A percentile compares a stretch with the other conserved stretches of the same genome.
These are phyloP conservation scores for Drosophila macrospina DNA, from an alignment of 2,888 invertebrate genomes.

Conservation along the genomic window DNA sequence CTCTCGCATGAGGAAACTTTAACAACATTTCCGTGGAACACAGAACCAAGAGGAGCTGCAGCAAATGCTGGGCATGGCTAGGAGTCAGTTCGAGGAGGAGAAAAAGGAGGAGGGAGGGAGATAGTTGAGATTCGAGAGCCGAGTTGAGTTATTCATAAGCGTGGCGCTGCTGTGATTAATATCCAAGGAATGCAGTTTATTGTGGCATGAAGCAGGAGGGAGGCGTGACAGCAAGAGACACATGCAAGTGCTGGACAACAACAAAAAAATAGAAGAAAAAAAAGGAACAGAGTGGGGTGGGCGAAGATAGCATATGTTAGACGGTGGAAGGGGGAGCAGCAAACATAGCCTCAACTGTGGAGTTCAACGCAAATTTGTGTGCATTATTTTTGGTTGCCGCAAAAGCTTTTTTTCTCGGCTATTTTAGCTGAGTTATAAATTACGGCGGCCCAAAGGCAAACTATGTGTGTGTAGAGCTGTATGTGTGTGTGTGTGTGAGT, in stretches of 20 bases:
- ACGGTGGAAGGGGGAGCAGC: constrained; percentile 15
- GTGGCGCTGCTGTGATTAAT: constrained; percentile 75
- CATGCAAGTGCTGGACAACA: constrained; percentile 23
- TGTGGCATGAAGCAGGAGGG: constrained; percentile 40
- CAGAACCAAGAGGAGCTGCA: background rate
- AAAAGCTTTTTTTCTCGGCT: constrained; percentile 68
- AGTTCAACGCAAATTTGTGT: constrained; percentile 72
- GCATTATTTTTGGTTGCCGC: constrained; percentile 67
- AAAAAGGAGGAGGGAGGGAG: background rate
- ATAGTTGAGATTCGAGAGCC: constrained; percentile 12
- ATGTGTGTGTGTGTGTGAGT: constrained; percentile 23
- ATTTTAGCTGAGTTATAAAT: constrained; percentile 78
- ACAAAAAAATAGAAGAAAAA: background rate
- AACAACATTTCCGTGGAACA: background rate
- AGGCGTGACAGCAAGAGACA: constrained; percentile 61
- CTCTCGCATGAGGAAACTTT: background rate
- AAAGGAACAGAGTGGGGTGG: background rate
- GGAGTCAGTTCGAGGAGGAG: background rate
- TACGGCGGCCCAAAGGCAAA: constrained; percentile 69
- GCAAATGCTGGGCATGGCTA: constrained; percentile 13
- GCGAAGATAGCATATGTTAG: constrained; percentile 2
- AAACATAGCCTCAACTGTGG: constrained; percentile 26
- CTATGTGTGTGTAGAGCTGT: constrained; percentile 20
- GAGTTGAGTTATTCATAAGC: constrained; percentile 53
- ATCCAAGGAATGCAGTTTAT: constrained; percentile 79